Conservation (phyloP, 2,113 vertebrate species). For the Eonycteris spelaea region DNA sequence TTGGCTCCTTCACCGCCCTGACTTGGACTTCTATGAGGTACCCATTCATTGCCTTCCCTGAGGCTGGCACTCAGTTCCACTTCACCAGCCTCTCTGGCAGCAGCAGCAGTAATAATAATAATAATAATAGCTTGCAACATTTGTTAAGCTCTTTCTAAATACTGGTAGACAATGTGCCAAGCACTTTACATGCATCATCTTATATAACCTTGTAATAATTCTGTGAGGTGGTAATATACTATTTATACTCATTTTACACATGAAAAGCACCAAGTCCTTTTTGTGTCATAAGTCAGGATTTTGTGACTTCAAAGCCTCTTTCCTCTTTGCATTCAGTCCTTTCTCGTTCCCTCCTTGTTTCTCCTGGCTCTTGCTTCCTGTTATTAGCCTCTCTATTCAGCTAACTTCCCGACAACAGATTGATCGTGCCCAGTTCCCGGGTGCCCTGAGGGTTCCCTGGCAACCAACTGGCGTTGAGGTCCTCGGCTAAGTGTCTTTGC, state of each 20-base stretch:
- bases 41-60: not conserved
- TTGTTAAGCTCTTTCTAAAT: not conserved
- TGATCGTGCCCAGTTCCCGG: not conserved
- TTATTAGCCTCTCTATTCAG: conserved; percentile 9
- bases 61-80: not conserved
- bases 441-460: not conserved
- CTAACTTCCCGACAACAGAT: conserved; percentile 7
- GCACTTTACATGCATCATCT: not conserved
- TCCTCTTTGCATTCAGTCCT: not conserved
- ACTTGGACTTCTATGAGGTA: not conserved
- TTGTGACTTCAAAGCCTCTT: conserved; percentile 32
- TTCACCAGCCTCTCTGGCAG: not conserved
- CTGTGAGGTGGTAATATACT: not conserved
- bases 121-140: not conserved
- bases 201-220: not conserved
- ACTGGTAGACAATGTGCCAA: not conserved
- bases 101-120: not conserved
- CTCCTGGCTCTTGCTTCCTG: not conserved
- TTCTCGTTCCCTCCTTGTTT: conserved; percentile 24
- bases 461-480: not conserved
- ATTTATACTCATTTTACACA: not conserved
- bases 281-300: conserved; percentile 6
- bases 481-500: not conserved
- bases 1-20: no score
- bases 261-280: not conserved